Conservation (phyloP, 2,888 invertebrate species). For the Sesia apiformis region DNA sequence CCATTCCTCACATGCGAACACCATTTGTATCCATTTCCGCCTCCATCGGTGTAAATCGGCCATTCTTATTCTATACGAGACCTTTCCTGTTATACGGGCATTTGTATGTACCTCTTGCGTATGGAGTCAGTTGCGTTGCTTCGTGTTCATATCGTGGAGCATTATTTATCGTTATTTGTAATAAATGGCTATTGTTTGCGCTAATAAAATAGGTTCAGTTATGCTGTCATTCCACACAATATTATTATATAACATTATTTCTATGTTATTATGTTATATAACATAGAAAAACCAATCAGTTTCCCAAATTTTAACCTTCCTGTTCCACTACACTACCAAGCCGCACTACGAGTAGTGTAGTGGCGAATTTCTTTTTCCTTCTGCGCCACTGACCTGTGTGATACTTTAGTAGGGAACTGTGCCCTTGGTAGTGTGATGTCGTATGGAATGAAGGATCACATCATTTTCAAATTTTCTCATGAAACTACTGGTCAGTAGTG, state of each 20-base stretch:
- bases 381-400: too few relatives aligned
- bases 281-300: too few relatives aligned
- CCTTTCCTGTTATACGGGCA: slow-evolving; percentile 11
- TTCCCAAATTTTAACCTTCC: too few relatives aligned
- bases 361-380: too few relatives aligned
- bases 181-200: neutral
- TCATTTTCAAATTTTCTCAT: too few relatives aligned
- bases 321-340: too few relatives aligned
- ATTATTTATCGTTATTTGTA: neutral
- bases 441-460: too few relatives aligned
- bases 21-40: slow-evolving; percentile 28
- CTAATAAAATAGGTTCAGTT: neutral
- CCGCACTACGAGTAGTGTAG: too few relatives aligned
- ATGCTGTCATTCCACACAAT: neutral
- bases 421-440: too few relatives aligned
- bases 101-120: slow-evolving; percentile 13
- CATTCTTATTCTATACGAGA: slow-evolving; percentile 28
- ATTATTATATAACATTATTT: too few relatives aligned
- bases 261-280: neutral
- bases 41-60: slow-evolving; percentile 21
- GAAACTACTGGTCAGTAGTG: too few relatives aligned
- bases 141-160: neutral
- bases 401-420: too few relatives aligned
- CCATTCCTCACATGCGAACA: slow-evolving; percentile 13
- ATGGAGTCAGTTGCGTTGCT: neutral